A percentile compares a stretch with the other conserved stretches of the same genome.
These are phyloP conservation scores for Argyrosomus regius DNA, from an alignment of 2,797 vertebrate genomes.

Conservation along the genomic window DNA sequence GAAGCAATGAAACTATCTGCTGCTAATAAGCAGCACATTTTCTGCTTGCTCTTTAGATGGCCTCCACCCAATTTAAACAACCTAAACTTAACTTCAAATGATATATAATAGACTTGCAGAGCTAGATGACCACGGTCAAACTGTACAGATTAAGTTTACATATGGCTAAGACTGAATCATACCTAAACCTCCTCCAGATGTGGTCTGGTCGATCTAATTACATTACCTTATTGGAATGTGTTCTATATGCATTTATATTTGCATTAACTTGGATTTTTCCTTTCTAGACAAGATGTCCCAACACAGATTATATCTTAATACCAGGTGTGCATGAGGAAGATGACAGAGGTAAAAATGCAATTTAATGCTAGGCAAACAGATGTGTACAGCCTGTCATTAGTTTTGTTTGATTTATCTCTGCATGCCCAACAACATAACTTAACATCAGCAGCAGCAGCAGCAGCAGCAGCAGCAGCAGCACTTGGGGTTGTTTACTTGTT, in stretches of 20 bases:
- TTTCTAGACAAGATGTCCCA: not conserved
- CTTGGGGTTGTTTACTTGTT: not conserved
- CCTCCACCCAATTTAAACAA: not conserved
- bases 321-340: not conserved
- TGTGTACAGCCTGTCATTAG: not conserved
- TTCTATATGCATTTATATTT: not conserved
- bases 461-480: not conserved
- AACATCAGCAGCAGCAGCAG: not conserved
- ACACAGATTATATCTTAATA: not conserved
- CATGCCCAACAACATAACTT: not conserved
- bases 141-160: not conserved
- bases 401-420: constrained; percentile 8
- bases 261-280: not conserved
- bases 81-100: constrained; percentile 2
- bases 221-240: not conserved
- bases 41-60: not conserved
- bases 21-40: constrained; percentile 4
- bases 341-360: not conserved
- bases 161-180: not conserved
- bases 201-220: not conserved
- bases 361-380: not conserved
- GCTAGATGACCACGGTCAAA: not conserved
- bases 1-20: constrained; percentile 12
- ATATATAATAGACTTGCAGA: not conserved
- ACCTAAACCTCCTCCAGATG: not conserved